These are phyloP conservation scores for Neodon shergylaensis DNA, from an alignment of 2,113 vertebrate genomes.

Conservation along the genomic window DNA sequence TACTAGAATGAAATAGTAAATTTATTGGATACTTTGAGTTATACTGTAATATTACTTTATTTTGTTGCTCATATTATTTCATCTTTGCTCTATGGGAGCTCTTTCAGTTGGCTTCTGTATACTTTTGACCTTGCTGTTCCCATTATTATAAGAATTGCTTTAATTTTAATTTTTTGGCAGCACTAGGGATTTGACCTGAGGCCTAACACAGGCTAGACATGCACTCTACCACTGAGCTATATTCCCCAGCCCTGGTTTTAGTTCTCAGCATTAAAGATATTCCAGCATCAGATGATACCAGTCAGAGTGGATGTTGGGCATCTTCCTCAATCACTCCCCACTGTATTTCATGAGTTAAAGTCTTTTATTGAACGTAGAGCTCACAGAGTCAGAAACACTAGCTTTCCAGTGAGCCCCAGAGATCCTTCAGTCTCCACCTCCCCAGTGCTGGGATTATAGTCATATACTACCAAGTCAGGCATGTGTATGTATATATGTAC, in stretches of 20 bases:
- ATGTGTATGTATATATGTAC: no score
- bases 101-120: background rate
- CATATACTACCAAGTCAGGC: background rate
- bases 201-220: background rate
- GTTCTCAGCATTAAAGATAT: background rate
- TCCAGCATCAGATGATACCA: background rate
- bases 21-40: background rate
- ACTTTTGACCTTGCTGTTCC: background rate
- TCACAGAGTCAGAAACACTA: background rate
- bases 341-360: background rate
- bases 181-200: background rate
- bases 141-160: background rate
- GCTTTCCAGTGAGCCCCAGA: background rate
- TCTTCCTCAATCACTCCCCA: background rate
- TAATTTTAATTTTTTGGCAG: background rate
- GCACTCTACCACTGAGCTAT: background rate
- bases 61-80: background rate
- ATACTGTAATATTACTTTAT: background rate
- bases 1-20: background rate
- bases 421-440: background rate
- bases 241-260: background rate
- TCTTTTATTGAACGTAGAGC: background rate
- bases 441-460: background rate
- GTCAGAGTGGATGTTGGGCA: background rate
- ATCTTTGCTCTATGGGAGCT: background rate